Conservation (phyloP, 92 coral and sea anemone species). For the Palythoa caribaeorum region DNA sequence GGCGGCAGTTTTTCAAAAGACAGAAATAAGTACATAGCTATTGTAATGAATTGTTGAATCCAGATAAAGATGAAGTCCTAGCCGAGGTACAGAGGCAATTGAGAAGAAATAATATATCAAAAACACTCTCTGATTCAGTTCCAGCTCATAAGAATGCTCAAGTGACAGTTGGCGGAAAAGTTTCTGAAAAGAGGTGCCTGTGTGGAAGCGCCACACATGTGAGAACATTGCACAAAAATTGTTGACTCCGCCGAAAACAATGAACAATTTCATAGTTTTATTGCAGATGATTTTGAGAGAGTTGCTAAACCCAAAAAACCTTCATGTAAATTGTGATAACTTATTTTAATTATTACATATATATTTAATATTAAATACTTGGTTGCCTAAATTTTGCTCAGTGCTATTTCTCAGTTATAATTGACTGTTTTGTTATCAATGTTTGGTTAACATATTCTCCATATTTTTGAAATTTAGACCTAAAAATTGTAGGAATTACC, state of each 20-base stretch:
- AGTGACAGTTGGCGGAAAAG: neutral
- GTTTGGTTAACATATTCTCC: no score
- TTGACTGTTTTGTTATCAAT: no score
- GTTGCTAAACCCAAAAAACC: no score
- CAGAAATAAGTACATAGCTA: conserved; percentile 6
- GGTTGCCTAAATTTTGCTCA: no score
- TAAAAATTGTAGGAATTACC: no score
- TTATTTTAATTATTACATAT: no score
- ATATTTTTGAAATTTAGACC: no score
- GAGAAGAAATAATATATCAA: neutral
- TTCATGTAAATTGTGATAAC: neutral
- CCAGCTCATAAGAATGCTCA: neutral
- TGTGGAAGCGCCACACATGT: conserved; percentile 23
- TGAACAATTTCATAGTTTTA: no score
- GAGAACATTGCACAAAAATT: conserved; percentile 18
- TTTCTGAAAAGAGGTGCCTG: neutral
- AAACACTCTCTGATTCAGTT: neutral
- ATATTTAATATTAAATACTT: no score
- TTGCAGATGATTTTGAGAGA: no score
- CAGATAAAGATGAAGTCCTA: conserved; percentile 6
- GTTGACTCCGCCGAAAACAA: neutral
- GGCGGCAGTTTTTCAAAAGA: conserved; percentile 40
- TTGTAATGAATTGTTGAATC: neutral
- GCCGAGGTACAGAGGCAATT: conserved; percentile 23
- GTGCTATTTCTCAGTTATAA: no score